Evolutionary conservation across 2,888 invertebrate species (phyloP).

Genomic region (Mayetiola destructor): DNA sequence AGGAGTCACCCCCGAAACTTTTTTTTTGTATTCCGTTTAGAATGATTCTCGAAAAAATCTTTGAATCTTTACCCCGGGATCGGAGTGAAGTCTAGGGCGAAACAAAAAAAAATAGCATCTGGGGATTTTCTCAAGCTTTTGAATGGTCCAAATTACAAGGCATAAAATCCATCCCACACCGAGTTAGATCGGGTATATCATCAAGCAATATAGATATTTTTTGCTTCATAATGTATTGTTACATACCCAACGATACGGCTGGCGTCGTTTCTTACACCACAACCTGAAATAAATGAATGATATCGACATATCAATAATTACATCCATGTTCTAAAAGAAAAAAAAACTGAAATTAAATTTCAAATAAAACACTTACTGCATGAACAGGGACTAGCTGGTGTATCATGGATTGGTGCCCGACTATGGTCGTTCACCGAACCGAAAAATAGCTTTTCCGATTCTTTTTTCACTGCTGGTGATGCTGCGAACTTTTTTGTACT

Average conservation of each 20-base stretch:
- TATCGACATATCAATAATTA: conserved; percentile 8
- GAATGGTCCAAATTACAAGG: too few species aligned
- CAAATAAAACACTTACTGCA: conserved; percentile 50
- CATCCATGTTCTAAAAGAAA: neutral
- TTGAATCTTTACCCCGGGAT: too few species aligned
- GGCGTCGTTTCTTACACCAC: conserved; percentile 69
- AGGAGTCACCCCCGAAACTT: too few species aligned
- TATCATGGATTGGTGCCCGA: conserved; percentile 44
- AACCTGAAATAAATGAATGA: conserved; percentile 51
- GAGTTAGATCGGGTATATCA: too few species aligned
- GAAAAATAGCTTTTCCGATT: conserved; percentile 40
- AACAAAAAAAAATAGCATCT: too few species aligned
- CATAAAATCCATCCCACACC: too few species aligned
- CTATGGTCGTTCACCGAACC: conserved; percentile 47
- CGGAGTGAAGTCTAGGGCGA: too few species aligned
- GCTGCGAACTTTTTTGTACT: conserved; percentile 18
- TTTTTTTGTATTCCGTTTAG: too few species aligned
- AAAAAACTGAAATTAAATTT: neutral
- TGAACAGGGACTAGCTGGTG: conserved; percentile 42
- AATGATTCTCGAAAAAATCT: too few species aligned
- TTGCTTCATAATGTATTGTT: neutral
- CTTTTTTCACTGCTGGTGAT: neutral
- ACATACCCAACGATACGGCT: conserved; percentile 57
- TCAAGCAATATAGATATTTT: too few species aligned
- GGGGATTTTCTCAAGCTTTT: too few species aligned